These are phyloP conservation scores for Pseudopleuronectes americanus DNA, from an alignment of 2,797 vertebrate species.

Conservation along the genomic window DNA sequence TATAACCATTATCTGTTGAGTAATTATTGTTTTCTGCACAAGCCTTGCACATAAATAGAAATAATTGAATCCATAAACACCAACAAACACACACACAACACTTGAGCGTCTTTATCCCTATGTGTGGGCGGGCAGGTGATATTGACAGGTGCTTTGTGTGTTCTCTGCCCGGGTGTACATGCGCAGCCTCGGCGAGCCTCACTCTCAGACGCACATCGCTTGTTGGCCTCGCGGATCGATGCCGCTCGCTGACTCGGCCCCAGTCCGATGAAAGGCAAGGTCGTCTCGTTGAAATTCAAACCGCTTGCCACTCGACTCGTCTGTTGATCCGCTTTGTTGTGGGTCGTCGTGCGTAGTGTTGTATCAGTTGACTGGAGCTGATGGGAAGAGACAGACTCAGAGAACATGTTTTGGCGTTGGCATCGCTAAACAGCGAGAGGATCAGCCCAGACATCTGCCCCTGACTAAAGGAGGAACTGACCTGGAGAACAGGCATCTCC, in stretches of 20 bases:
- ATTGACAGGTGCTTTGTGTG: constrained; percentile 58
- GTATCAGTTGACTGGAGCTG: constrained; percentile 74
- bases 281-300: constrained; percentile 74
- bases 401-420: constrained; percentile 49
- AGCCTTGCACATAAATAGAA: constrained; percentile 1
- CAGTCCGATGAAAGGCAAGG: constrained; percentile 74
- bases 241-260: constrained; percentile 63
- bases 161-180: constrained; percentile 48
- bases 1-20: constrained; percentile 5
- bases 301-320: constrained; percentile 72
- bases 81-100: neutral
- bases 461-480: constrained; percentile 13
- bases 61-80: constrained; percentile 13
- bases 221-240: constrained; percentile 77
- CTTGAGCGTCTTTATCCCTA: constrained; percentile 28
- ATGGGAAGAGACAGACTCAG: constrained; percentile 56
- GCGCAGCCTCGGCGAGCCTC: constrained; percentile 36
- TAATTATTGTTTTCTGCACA: neutral
- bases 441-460: neutral
- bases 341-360: constrained; percentile 74
- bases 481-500: neutral
- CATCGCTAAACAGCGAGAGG: constrained; percentile 12
- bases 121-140: constrained; percentile 48
- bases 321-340: constrained; percentile 71
- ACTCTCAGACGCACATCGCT: constrained; percentile 58